Conservation (phyloP, 2,797 vertebrate genomes). For the Neosalanx taihuensis region DNA sequence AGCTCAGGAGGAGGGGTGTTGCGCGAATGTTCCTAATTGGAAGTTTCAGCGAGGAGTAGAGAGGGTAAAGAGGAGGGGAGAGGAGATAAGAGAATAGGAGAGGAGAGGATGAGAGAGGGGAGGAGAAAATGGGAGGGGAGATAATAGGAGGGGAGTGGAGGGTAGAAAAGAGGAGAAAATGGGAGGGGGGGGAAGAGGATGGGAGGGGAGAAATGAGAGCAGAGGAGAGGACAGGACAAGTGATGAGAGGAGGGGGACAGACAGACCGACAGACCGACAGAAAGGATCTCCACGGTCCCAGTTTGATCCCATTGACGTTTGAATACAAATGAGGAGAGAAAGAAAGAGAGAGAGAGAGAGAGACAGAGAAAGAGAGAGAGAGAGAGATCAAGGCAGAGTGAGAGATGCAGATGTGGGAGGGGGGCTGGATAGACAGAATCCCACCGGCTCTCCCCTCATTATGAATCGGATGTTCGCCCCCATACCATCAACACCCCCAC, state of each 20-base stretch:
- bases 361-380: no score
- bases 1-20: not conserved
- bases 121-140: not conserved
- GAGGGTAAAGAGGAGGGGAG: not conserved
- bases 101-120: not conserved
- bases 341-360: no score
- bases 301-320: conserved; percentile 3
- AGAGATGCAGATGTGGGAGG: no score
- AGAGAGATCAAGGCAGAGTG: no score
- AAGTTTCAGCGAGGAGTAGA: not conserved
- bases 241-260: conserved; percentile 15
- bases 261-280: conserved; percentile 17
- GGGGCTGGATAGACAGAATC: not conserved
- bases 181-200: not conserved
- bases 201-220: not conserved
- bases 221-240: not conserved
- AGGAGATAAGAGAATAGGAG: not conserved
- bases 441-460: conserved; percentile 6
- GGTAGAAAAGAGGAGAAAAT: not conserved
- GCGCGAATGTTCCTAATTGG: not conserved
- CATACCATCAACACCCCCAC: no score
- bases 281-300: not conserved
- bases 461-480: not conserved
- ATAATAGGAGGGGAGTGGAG: not conserved
- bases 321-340: conserved; percentile 2